phyloP scores from a whole-genome alignment of 2,797 vertebrate genomes.

The Neomorphus geoffroyi region DNA sequence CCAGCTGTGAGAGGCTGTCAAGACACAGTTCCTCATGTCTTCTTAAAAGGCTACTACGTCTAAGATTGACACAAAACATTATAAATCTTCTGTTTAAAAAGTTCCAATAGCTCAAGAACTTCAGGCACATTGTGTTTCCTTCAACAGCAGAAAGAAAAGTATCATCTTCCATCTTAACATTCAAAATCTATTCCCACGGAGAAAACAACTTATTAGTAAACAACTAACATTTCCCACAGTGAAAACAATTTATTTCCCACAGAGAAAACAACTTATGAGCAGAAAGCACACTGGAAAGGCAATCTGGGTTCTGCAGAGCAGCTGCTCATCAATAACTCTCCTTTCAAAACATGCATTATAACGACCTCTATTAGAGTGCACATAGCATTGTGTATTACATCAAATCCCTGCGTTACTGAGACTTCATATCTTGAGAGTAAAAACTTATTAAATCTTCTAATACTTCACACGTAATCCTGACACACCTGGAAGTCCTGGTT shows the following conservation, averaged over 20 bases:
- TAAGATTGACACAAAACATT: not conserved
- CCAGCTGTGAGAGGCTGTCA: not conserved
- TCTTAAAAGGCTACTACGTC: not conserved
- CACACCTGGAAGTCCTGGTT: not conserved
- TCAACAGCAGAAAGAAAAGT: not conserved
- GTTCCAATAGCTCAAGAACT: not conserved
- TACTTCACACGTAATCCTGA: not conserved
- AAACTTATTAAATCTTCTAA: not conserved
- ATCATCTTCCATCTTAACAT: constrained; percentile 26
- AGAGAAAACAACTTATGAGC: constrained; percentile 63
- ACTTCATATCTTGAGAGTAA: not conserved
- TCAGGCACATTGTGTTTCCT: not conserved
- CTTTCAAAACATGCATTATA: constrained; percentile 36
- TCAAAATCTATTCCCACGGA: constrained; percentile 29
- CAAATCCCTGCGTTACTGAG: not conserved
- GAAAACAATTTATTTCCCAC: constrained; percentile 73
- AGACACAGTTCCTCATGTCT: not conserved
- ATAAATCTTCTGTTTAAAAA: constrained; percentile 35
- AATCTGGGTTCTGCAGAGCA: constrained; percentile 43
- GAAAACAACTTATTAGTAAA: constrained; percentile 73
- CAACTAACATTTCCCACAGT: constrained; percentile 60
- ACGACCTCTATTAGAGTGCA: not conserved
- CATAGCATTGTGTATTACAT: not conserved
- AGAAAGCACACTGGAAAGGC: constrained; percentile 47
- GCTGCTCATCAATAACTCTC: constrained; percentile 64